phyloP scores from a whole-genome alignment of 2,888 invertebrate genomes.

The Blomia tropicalis region DNA sequence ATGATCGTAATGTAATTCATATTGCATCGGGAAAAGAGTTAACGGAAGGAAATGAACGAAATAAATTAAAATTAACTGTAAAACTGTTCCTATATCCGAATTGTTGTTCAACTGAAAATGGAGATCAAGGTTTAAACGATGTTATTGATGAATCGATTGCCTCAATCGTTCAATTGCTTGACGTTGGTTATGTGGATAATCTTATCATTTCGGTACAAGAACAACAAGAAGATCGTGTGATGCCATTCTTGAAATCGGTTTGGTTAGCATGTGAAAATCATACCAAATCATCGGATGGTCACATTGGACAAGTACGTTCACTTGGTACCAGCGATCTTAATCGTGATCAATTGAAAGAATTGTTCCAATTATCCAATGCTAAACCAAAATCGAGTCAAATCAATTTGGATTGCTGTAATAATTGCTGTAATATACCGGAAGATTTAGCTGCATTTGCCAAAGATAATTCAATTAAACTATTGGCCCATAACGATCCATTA shows the following conservation, averaged over 20 bases:
- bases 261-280: slow-evolving; percentile 58
- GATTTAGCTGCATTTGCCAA: slow-evolving; percentile 74
- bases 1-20: background rate
- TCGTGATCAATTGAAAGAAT: slow-evolving; percentile 53
- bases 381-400: slow-evolving; percentile 81
- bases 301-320: too few relatives aligned
- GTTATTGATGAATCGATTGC: slow-evolving; percentile 50
- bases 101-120: slow-evolving; percentile 38
- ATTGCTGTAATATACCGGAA: slow-evolving; percentile 75
- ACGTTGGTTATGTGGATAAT: slow-evolving; percentile 58
- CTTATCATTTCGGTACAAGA: slow-evolving; percentile 55
- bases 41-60: background rate
- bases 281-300: slow-evolving; percentile 43
- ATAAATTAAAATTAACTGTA: slow-evolving; percentile 36
- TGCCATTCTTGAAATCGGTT: slow-evolving; percentile 52
- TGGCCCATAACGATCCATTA: slow-evolving; percentile 86
- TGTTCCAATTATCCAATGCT: slow-evolving; percentile 54
- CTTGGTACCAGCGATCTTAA: slow-evolving; percentile 81
- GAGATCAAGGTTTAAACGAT: slow-evolving; percentile 31
- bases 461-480: slow-evolving; percentile 70
- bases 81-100: slow-evolving; percentile 66
- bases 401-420: slow-evolving; percentile 68
- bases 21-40: background rate
- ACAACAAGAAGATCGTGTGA: slow-evolving; percentile 29
- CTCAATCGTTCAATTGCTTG: slow-evolving; percentile 53